Evolutionary conservation across 2,113 vertebrate species (phyloP).

Genomic region (Arenaria interpres): DNA sequence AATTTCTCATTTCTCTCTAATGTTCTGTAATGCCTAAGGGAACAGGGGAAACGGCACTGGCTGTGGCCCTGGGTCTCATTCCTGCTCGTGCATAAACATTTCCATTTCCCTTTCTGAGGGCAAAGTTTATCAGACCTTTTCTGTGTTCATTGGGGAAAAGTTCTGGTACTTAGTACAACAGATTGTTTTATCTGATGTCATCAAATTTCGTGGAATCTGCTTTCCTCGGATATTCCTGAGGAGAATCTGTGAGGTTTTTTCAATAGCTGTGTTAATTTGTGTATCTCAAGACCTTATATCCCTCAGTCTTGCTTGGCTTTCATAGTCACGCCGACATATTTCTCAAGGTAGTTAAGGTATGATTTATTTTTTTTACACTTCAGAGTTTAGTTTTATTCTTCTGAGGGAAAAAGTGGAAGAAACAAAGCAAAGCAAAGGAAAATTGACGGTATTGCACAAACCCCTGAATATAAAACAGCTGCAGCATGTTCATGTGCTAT

Average conservation of each 20-base stretch:
- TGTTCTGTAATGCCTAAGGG: not conserved
- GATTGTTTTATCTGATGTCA: not conserved
- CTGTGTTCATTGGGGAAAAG: not conserved
- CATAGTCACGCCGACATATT: not conserved
- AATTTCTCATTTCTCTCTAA: conserved; percentile 4
- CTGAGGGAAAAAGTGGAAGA: not conserved
- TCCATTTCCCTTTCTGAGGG: not conserved
- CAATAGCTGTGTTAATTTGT: not conserved
- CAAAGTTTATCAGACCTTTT: not conserved
- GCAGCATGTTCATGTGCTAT: not conserved
- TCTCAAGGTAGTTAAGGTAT: conserved; percentile 19
- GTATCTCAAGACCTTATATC: not conserved
- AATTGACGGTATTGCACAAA: not conserved
- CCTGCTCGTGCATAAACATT: not conserved
- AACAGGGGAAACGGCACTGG: not conserved
- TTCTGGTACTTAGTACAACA: not conserved
- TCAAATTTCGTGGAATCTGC: not conserved
- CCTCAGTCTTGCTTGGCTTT: not conserved
- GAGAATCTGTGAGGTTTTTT: not conserved
- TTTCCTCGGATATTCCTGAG: not conserved
- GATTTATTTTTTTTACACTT: not conserved
- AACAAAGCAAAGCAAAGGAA: not conserved
- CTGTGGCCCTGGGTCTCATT: not conserved
- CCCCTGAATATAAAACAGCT: conserved; percentile 12
- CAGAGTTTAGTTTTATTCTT: conserved; percentile 2